Percentiles rank a stretch among this genome's conserved stretches.
These are phyloP conservation scores for human DNA, from an alignment of 2,113 vertebrate species.

Conservation along the genomic window DNA sequence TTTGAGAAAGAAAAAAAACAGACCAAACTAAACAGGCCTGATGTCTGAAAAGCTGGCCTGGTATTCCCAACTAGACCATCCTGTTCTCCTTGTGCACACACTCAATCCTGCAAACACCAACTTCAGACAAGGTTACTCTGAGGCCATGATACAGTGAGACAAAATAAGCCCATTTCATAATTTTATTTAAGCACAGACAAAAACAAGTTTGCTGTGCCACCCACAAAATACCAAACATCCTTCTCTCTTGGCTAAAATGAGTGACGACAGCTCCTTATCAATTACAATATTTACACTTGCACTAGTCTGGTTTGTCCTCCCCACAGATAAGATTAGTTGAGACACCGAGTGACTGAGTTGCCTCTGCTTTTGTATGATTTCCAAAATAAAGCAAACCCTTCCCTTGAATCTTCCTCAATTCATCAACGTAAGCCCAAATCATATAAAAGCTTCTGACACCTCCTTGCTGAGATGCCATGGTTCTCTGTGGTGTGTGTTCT, in stretches of 20 bases:
- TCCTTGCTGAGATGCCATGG: background rate
- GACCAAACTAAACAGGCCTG: background rate
- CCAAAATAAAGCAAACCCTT: background rate
- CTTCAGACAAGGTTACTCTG: background rate
- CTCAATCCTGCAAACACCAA: background rate
- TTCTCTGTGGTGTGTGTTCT: background rate
- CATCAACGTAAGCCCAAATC: background rate
- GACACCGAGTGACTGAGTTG: background rate
- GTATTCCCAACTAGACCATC: background rate
- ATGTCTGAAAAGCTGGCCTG: background rate
- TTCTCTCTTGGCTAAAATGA: background rate
- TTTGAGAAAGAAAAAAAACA: background rate
- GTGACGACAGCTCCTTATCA: background rate
- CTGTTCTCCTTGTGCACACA: background rate
- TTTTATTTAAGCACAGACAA: background rate
- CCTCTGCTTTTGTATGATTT: background rate
- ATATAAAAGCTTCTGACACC: no score
- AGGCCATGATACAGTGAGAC: background rate
- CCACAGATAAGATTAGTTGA: background rate
- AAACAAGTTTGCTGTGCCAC: background rate
- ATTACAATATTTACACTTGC: background rate
- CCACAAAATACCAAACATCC: background rate
- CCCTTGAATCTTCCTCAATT: background rate
- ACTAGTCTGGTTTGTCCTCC: rapidly evolving
- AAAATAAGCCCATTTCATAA: background rate